These are phyloP conservation scores for Rhopalosiphum padi DNA, from an alignment of 1,140 invertebrate species.

Conservation along the genomic window DNA sequence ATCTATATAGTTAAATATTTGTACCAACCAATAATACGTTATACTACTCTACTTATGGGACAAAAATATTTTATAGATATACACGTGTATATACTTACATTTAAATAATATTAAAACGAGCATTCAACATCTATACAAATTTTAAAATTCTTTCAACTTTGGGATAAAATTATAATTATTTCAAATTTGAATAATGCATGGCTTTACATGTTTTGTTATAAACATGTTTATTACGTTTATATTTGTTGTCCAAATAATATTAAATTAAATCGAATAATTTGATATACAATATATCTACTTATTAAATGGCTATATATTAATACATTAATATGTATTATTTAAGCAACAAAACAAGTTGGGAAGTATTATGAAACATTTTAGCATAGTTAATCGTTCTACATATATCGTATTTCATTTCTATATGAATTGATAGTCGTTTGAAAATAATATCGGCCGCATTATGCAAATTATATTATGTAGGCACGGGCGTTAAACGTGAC, in stretches of 20 bases:
- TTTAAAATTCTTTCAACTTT: background rate
- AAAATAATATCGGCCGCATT: background rate
- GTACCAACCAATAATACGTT: too few relatives aligned
- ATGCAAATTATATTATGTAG: constrained; percentile 33
- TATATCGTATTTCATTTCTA: constrained; percentile 26
- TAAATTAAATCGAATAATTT: background rate
- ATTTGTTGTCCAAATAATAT: background rate
- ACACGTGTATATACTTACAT: background rate
- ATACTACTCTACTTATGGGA: too few relatives aligned
- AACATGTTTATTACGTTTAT: background rate
- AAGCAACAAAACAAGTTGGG: constrained; percentile 8
- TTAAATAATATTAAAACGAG: background rate
- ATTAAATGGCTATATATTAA: background rate
- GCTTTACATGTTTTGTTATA: background rate
- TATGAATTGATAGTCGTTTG: background rate
- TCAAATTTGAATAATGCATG: background rate
- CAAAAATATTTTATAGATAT: background rate
- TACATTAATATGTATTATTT: background rate
- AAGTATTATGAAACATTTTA: background rate
- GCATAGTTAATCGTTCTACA: background rate
- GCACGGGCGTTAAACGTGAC: constrained; percentile 6
- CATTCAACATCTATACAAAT: background rate
- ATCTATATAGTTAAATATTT: too few relatives aligned
- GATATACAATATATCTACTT: background rate
- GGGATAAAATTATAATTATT: background rate